A percentile compares a stretch with the other conserved stretches of the same genome.
phyloP scores from a whole-genome alignment of 2,888 invertebrate species.

The Cremastinae sp. region DNA sequence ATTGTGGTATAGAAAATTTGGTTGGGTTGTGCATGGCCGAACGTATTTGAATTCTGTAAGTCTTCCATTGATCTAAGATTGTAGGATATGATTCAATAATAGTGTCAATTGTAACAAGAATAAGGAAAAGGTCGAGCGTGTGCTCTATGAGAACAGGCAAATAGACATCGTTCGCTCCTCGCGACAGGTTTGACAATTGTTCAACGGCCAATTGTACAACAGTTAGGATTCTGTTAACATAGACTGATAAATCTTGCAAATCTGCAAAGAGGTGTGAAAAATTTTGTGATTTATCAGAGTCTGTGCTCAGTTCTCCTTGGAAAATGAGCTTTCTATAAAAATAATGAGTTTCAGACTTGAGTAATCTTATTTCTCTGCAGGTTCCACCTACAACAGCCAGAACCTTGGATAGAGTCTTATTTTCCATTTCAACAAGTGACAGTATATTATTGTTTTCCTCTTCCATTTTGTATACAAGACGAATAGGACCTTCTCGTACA shows the following conservation, averaged over 20 bases:
- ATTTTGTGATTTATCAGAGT: slow-evolving; percentile 72
- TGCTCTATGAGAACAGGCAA: slow-evolving; percentile 81
- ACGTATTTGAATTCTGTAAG: slow-evolving; percentile 88
- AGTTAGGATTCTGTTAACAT: slow-evolving; percentile 70
- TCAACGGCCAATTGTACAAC: slow-evolving; percentile 72
- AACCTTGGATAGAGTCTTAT: slow-evolving; percentile 89
- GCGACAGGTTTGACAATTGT: slow-evolving; percentile 74
- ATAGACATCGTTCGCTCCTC: slow-evolving; percentile 72
- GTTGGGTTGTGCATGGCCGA: slow-evolving; percentile 85
- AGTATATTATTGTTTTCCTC: slow-evolving; percentile 86
- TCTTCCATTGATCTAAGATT: slow-evolving; percentile 87
- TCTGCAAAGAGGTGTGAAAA: slow-evolving; percentile 73
- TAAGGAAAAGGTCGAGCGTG: slow-evolving; percentile 86
- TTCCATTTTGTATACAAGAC: slow-evolving; percentile 80
- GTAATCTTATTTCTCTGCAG: slow-evolving; percentile 87
- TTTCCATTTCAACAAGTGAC: slow-evolving; percentile 90
- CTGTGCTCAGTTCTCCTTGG: slow-evolving; percentile 77
- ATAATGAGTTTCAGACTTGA: slow-evolving; percentile 86
- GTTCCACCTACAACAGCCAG: slow-evolving; percentile 90
- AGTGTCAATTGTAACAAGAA: slow-evolving; percentile 86
- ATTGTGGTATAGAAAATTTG: slow-evolving; percentile 83
- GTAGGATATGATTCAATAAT: slow-evolving; percentile 83
- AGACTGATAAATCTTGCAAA: slow-evolving; percentile 75
- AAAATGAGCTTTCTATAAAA: slow-evolving; percentile 81
- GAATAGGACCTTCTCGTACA: slow-evolving; percentile 75